These are phyloP conservation scores for Monochamus saltuarius DNA, from an alignment of 1,140 invertebrate species.

Conservation along the genomic window DNA sequence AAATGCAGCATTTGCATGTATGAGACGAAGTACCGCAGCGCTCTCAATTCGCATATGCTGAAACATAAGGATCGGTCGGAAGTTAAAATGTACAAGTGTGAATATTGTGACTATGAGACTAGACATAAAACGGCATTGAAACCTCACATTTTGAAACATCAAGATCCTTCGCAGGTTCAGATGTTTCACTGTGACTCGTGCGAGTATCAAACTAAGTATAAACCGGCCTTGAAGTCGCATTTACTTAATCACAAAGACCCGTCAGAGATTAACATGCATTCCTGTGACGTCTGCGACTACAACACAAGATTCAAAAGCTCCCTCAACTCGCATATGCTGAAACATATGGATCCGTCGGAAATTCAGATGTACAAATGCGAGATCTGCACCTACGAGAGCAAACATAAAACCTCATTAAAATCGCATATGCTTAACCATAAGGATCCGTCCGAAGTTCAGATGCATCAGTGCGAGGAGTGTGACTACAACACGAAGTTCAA, in stretches of 20 bases:
- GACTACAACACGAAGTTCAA: slow-evolving; percentile 22
- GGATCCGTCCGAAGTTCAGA: slow-evolving; percentile 22
- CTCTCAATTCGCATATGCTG: slow-evolving; percentile 25
- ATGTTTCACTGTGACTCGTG: slow-evolving; percentile 28
- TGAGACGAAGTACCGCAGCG: slow-evolving; percentile 25
- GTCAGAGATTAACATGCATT: slow-evolving; percentile 15
- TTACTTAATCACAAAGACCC: slow-evolving; percentile 22
- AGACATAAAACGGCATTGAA: slow-evolving; percentile 24
- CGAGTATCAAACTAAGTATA: slow-evolving; percentile 24
- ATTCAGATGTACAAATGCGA: slow-evolving; percentile 26
- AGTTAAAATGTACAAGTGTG: slow-evolving; percentile 26
- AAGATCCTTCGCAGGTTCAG: slow-evolving; percentile 21
- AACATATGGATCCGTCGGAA: slow-evolving; percentile 24
- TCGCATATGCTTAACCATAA: slow-evolving; percentile 25
- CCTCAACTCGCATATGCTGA: slow-evolving; percentile 23
- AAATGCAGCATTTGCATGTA: slow-evolving; percentile 25
- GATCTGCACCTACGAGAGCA: slow-evolving; percentile 25
- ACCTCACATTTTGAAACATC: slow-evolving; percentile 24
- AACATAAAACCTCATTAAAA: slow-evolving; percentile 22
- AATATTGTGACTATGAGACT: slow-evolving; percentile 21
- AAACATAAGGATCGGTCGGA: slow-evolving; percentile 17
- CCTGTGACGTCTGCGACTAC: slow-evolving; percentile 23
- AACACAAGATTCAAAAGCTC: slow-evolving; percentile 22
- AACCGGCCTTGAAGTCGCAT: slow-evolving; percentile 21
- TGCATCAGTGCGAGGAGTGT: slow-evolving; percentile 24